Evolutionary conservation across 2,888 invertebrate genomes (phyloP).

Genomic region (Andrena bicolor): DNA sequence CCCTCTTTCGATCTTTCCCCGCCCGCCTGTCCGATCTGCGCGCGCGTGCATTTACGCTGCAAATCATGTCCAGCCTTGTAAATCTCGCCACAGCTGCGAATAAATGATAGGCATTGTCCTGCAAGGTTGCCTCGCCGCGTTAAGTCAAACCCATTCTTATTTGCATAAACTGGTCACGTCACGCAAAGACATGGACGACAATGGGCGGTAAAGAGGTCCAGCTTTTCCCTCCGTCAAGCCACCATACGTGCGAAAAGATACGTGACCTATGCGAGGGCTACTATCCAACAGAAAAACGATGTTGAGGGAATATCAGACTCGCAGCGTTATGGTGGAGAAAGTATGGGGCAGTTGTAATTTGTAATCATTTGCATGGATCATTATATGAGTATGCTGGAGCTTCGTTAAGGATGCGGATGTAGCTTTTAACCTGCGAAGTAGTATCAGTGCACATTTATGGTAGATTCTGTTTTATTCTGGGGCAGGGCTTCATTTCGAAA

Average conservation of each 20-base stretch:
- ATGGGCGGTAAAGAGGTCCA: slow-evolving; percentile 17
- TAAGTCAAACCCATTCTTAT: slow-evolving; percentile 41
- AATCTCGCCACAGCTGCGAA: slow-evolving; percentile 61
- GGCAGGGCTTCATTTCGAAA: too few species aligned
- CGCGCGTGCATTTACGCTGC: slow-evolving; percentile 60
- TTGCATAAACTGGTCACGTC: slow-evolving; percentile 57
- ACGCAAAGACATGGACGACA: slow-evolving; percentile 31
- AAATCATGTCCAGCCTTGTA: slow-evolving; percentile 67
- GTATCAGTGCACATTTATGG: too few species aligned
- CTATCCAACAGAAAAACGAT: not conserved
- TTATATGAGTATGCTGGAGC: too few species aligned
- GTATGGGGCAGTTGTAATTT: too few species aligned
- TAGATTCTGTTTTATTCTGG: too few species aligned
- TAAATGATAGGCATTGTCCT: slow-evolving; percentile 71
- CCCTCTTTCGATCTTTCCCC: slow-evolving; percentile 10
- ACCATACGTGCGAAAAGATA: not conserved
- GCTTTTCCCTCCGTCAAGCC: not conserved
- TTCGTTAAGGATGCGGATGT: too few species aligned
- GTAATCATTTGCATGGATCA: too few species aligned
- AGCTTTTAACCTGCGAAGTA: too few species aligned
- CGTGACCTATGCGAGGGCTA: not conserved
- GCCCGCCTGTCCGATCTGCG: slow-evolving; percentile 16
- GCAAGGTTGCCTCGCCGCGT: slow-evolving; percentile 46
- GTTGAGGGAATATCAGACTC: too few species aligned
- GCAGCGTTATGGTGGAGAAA: too few species aligned